Percentiles rank a stretch among this genome's conserved stretches.
phyloP scores from a whole-genome alignment of 2,113 vertebrate genomes.

The Zosterops borbonicus region DNA sequence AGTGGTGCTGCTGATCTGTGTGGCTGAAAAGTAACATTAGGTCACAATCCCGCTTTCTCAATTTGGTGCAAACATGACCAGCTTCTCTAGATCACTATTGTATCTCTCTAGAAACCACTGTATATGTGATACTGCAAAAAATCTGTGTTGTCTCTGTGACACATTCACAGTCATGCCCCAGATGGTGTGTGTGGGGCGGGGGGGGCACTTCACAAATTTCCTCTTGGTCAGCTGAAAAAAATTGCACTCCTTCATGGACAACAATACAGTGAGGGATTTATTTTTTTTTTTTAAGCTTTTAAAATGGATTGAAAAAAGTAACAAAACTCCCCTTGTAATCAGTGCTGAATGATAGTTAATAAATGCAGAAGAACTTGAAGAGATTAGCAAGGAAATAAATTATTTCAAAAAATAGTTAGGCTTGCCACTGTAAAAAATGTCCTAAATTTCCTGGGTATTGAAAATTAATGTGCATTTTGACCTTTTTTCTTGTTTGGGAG shows the following conservation, averaged over 20 bases:
- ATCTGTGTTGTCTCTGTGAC: neutral
- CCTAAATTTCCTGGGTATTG: conserved; percentile 21
- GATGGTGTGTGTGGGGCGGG: neutral
- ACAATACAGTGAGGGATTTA: neutral
- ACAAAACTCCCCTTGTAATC: neutral
- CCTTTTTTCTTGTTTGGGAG: conserved; percentile 60
- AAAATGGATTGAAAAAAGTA: neutral
- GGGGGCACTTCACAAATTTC: neutral
- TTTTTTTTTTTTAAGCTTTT: neutral
- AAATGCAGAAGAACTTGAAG: neutral
- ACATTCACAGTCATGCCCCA: fast-evolving
- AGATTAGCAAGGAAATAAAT: conserved; percentile 53
- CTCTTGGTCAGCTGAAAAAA: neutral
- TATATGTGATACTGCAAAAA: neutral
- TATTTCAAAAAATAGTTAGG: conserved; percentile 41
- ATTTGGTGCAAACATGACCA: neutral
- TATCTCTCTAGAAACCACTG: neutral
- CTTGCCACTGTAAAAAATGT: neutral
- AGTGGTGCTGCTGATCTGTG: neutral
- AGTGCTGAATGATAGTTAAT: neutral
- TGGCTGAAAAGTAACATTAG: neutral
- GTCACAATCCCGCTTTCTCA: neutral
- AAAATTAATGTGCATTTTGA: conserved; percentile 57
- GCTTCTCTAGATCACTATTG: neutral
- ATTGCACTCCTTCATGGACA: neutral